Evolutionary conservation across 2,113 vertebrate species (phyloP).

Genomic region (Dryoscopus gambensis): DNA sequence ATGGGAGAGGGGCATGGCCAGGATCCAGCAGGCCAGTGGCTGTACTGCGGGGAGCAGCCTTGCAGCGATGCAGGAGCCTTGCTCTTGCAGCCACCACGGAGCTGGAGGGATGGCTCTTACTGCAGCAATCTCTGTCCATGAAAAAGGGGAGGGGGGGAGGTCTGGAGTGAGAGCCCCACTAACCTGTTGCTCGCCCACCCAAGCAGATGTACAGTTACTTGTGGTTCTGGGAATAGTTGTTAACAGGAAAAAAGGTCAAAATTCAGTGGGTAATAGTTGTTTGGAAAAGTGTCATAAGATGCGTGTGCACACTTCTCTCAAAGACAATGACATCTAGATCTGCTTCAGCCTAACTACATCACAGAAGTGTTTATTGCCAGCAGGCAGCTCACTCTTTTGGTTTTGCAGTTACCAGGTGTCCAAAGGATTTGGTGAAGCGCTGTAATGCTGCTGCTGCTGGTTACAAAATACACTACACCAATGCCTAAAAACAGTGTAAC

Average conservation of each 20-base stretch:
- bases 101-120: neutral
- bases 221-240: neutral
- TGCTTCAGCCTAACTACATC: neutral
- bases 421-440: neutral
- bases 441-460: neutral
- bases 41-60: neutral
- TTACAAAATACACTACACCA: neutral
- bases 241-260: neutral
- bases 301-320: fast-evolving
- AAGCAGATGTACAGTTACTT: neutral
- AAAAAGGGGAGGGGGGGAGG: neutral
- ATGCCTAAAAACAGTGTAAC: neutral
- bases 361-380: neutral
- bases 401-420: neutral
- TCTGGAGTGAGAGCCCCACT: fast-evolving
- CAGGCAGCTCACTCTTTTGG: neutral
- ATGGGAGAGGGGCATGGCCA: neutral
- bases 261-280: neutral
- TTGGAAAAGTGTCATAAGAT: neutral
- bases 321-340: neutral
- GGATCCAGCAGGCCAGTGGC: neutral
- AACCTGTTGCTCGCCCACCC: neutral
- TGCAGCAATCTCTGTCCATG: neutral
- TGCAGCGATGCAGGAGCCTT: neutral
- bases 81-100: fast-evolving